These are phyloP conservation scores for Nomada lathburiana DNA, from an alignment of 2,888 invertebrate genomes.

Conservation along the genomic window DNA sequence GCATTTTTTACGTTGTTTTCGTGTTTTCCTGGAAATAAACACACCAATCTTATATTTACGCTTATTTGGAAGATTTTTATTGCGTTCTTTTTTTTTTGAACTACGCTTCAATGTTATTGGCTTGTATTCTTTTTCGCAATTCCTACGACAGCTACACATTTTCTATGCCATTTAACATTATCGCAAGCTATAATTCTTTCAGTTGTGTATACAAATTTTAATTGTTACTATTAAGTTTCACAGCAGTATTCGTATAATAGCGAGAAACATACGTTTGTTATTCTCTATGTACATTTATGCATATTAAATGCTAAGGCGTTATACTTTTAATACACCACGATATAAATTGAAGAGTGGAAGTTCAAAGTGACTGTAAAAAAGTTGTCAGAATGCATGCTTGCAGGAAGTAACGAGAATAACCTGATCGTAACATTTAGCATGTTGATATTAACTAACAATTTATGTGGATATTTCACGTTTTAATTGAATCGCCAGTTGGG, in stretches of 20 bases:
- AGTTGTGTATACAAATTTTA: background rate
- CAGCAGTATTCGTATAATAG: background rate
- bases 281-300: background rate
- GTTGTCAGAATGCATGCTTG: slow-evolving; percentile 37
- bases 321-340: too few relatives aligned
- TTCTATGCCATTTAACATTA: background rate
- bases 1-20: background rate
- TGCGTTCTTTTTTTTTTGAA: background rate
- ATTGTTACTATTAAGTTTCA: background rate
- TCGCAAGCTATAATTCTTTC: too few relatives aligned
- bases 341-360: slow-evolving; percentile 55
- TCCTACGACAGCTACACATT: background rate
- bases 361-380: slow-evolving; percentile 5
- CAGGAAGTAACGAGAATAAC: background rate
- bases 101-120: background rate
- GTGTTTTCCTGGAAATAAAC: background rate
- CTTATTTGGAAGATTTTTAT: too few relatives aligned
- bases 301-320: too few relatives aligned
- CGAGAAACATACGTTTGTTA: background rate
- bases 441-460: slow-evolving; percentile 30
- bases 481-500: background rate
- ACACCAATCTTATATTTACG: background rate
- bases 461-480: background rate
- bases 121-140: background rate
- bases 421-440: slow-evolving; percentile 7